Base-by-base conservation (phyloP, 2,888 invertebrate genomes). In the Plagiodera versicolora region DNA sequence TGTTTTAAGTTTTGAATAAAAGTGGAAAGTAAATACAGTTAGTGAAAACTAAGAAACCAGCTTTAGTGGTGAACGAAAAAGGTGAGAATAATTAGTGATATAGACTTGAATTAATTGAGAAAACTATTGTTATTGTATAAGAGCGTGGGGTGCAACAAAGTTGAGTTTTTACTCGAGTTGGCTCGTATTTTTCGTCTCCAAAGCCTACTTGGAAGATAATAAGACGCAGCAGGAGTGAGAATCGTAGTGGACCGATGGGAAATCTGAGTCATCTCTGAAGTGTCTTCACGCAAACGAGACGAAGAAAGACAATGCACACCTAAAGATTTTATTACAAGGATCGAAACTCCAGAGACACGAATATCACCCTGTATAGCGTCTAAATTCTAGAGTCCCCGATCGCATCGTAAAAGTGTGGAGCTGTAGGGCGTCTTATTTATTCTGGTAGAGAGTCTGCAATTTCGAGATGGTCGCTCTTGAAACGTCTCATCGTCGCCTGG, bases 391-490 rank as follows among this genome's bases (percentile, higher is more conserved):
- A n/a, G n/a, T n/a, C n/a, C n/a, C n/a, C n/a, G n/a, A 16, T 50
- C 19, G 30, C 24, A 49, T 19, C 19, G 35, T 51, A 9, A 35
- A 18, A 11, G 11, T 11, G 17, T 19, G 0, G 18, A 30, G 32
- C 10, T 30, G 19, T 51, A 14, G 17, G 35, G 32, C 24, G 28
- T 57, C 39, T 58, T 55, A 58, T 58, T 58, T 61, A 58, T 51
- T 58, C 51, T 35, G 18, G 35, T 28, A 61, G 32, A 39, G 19
- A 52, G 58, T 55, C 62, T 56, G 62, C 56, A 60, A 53, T 53
- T 56, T 53, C n/a, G 56, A 53, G 60, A 63, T 63, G 60, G 58
- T 60, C 62, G 52, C 47, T 67, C 55, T 53, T 56, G 63, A 63
- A 67, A 69, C 52, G 60, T 64, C 57, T 66, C 24, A 44, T 45